Conservation (phyloP, 2,113 vertebrate species). For the Podarcis cretensis region DNA sequence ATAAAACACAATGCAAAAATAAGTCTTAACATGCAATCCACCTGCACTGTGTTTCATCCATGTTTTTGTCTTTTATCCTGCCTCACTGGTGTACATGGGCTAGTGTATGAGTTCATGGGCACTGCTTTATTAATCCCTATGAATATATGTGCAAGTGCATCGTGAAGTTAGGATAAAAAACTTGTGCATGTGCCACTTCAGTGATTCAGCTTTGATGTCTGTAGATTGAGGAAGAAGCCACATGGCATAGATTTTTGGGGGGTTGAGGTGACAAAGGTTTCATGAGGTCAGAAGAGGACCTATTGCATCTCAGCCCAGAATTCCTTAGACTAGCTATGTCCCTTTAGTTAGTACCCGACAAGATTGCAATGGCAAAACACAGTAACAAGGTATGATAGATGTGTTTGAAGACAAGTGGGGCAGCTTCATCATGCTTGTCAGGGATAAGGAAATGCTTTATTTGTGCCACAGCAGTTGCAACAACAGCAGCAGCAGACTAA, state of each 20-base stretch:
- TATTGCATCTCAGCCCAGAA: background rate
- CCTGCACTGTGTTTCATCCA: too few species aligned
- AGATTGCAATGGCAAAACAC: background rate
- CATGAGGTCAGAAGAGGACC: background rate
- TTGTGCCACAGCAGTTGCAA: background rate
- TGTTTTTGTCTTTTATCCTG: too few species aligned
- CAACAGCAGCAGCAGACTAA: background rate
- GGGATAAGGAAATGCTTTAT: background rate
- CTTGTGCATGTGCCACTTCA: background rate
- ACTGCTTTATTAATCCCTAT: too few species aligned
- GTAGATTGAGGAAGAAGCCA: background rate
- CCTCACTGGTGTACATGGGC: too few species aligned
- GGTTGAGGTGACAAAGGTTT: background rate
- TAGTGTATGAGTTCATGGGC: too few species aligned
- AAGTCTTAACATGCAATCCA: too few species aligned
- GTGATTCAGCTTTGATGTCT: background rate
- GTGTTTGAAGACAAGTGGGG: background rate
- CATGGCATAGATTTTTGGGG: background rate
- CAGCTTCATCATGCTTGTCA: background rate
- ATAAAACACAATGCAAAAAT: too few species aligned
- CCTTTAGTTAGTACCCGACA: background rate
- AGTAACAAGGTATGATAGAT: background rate
- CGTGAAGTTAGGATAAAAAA: too few species aligned
- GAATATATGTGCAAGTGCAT: too few species aligned
- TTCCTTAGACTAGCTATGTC: background rate